phyloP scores from a whole-genome alignment of 2,797 vertebrate genomes.

The Scarus forsteni region DNA sequence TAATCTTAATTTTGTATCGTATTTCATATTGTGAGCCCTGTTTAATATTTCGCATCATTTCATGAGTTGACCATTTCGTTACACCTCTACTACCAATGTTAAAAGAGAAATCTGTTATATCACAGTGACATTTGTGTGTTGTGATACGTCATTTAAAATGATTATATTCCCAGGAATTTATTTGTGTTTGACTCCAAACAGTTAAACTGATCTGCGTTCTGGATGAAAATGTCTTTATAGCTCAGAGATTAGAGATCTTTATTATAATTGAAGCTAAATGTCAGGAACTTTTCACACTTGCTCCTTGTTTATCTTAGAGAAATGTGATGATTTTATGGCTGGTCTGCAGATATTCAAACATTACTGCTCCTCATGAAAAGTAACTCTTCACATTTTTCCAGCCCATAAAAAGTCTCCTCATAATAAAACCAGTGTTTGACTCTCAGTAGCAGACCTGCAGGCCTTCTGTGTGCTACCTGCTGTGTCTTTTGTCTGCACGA shows the following conservation, averaged over 20 bases:
- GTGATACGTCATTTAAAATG: no score
- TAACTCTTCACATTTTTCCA: conserved; percentile 53
- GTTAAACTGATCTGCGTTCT: no score
- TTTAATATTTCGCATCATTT: no score
- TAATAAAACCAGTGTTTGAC: conserved; percentile 45
- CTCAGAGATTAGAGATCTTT: conserved; percentile 7
- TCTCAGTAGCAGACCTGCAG: conserved; percentile 43
- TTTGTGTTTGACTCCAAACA: no score
- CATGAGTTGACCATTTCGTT: no score
- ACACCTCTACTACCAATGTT: no score
- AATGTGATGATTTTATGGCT: conserved; percentile 28
- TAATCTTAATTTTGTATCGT: no score
- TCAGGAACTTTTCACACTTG: conserved; percentile 12
- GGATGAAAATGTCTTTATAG: conserved; percentile 6
- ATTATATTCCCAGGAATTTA: no score
- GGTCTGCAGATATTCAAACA: conserved; percentile 41
- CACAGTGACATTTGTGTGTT: no score
- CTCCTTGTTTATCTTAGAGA: conserved; percentile 15
- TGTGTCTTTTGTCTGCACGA: conserved; percentile 64
- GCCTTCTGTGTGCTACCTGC: conserved; percentile 52
- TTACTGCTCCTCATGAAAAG: conserved; percentile 34
- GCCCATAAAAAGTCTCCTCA: conserved; percentile 42
- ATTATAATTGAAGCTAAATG: background rate
- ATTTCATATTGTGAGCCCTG: no score
- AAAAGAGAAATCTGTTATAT: no score